A percentile compares a stretch with the other conserved stretches of the same genome.
Conservation (phyloP, 2,113 vertebrate genomes). For the Hiodon alosoides region DNA sequence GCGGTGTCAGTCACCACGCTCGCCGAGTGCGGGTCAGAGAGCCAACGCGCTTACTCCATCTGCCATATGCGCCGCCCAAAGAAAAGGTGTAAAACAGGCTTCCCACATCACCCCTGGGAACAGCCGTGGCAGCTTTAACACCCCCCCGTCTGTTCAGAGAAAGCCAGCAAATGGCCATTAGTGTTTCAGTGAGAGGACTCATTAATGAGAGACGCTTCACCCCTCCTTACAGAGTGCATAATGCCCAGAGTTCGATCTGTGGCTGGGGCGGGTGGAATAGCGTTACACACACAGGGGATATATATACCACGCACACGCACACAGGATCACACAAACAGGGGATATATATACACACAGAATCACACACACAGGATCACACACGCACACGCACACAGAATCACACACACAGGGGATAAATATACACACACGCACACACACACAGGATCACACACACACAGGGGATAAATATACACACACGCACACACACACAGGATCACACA, state of each 20-base stretch:
- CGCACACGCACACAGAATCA: neutral
- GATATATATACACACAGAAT: neutral
- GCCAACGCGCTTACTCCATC: too few species aligned
- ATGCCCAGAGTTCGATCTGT: too few species aligned
- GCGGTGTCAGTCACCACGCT: neutral
- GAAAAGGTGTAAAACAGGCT: too few species aligned
- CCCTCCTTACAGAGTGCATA: neutral
- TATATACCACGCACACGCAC: neutral
- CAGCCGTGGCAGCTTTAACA: too few species aligned
- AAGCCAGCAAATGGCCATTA: neutral
- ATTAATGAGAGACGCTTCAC: neutral
- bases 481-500: neutral
- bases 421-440: conserved; percentile 2
- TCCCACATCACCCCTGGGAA: too few species aligned
- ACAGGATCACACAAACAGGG: conserved; percentile 11
- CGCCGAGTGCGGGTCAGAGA: too few species aligned
- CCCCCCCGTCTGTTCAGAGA: too few species aligned
- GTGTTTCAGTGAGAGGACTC: neutral
- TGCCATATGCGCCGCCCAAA: too few species aligned
- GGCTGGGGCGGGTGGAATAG: too few species aligned
- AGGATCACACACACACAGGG: too few species aligned
- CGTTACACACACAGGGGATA: neutral
- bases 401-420: neutral
- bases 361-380: neutral
- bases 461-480: too few species aligned